Conservation (phyloP, 2,113 vertebrate species). For the Sinocyclocheilus maitianheensis region DNA sequence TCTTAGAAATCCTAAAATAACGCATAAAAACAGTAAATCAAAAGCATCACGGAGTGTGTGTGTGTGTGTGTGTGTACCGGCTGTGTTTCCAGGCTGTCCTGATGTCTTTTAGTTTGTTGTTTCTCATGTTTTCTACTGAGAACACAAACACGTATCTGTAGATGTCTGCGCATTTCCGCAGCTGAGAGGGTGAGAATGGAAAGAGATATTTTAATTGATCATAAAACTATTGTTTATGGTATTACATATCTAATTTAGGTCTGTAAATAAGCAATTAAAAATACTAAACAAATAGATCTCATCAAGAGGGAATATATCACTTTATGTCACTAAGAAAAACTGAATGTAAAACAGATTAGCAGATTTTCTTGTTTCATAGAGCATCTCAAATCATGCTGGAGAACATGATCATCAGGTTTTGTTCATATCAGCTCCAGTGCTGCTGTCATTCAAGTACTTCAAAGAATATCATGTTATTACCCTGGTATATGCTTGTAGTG, state of each 20-base stretch:
- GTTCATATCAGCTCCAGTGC: no score
- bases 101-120: slow-evolving; percentile 93
- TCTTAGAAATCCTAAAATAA: neutral
- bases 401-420: neutral
- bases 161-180: slow-evolving; percentile 92
- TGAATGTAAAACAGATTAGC: neutral
- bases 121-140: slow-evolving; percentile 94
- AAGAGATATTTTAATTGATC: neutral
- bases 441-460: neutral
- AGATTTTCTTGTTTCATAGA: neutral
- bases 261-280: neutral
- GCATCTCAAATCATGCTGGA: neutral
- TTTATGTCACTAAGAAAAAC: no score
- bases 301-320: no score
- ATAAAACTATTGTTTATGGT: neutral
- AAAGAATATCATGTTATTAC: neutral
- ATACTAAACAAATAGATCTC: no score
- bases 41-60: neutral
- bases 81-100: slow-evolving; percentile 96
- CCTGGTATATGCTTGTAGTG: neutral
- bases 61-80: slow-evolving; percentile 74
- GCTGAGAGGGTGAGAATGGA: slow-evolving; percentile 65
- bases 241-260: neutral
- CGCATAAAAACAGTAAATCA: neutral
- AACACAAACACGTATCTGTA: slow-evolving; percentile 92